Evolutionary conservation across 2,797 vertebrate species (phyloP).

Genomic region (Lepilemur septentrionalis): DNA sequence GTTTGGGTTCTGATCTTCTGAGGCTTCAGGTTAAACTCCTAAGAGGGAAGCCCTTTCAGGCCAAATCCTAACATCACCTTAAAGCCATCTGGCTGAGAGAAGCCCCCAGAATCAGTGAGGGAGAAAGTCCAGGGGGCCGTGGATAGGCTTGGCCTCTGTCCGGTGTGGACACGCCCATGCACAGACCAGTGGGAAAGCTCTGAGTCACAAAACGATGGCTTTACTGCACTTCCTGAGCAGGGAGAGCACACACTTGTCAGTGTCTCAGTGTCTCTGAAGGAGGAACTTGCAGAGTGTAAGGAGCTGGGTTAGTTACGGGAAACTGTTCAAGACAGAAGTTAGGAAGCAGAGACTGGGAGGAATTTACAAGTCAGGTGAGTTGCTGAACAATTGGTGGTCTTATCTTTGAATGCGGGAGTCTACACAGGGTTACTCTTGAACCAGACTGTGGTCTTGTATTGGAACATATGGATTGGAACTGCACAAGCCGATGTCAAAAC

Average conservation of each 20-base stretch:
- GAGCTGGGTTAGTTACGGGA: not conserved
- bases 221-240: not conserved
- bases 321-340: not conserved
- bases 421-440: not conserved
- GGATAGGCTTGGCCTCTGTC: not conserved
- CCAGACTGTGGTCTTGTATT: not conserved
- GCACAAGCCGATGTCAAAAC: not conserved
- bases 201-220: not conserved
- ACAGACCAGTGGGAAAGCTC: not conserved
- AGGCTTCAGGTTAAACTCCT: not conserved
- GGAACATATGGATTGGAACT: not conserved
- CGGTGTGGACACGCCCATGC: not conserved
- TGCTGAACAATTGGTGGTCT: not conserved
- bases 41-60: too few species aligned
- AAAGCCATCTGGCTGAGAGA: not conserved
- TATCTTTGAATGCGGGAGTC: not conserved
- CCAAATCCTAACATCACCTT: not conserved
- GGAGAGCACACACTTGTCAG: not conserved
- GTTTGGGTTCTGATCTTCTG: not conserved
- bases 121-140: not conserved
- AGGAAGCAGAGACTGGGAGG: not conserved
- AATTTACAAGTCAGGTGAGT: not conserved
- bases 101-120: not conserved
- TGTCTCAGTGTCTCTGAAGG: not conserved
- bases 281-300: too few species aligned